A percentile compares a stretch with the other conserved stretches of the same genome.
Evolutionary conservation across 2,113 vertebrate genomes (phyloP).

Genomic region (Tragelaphus buxtoni): DNA sequence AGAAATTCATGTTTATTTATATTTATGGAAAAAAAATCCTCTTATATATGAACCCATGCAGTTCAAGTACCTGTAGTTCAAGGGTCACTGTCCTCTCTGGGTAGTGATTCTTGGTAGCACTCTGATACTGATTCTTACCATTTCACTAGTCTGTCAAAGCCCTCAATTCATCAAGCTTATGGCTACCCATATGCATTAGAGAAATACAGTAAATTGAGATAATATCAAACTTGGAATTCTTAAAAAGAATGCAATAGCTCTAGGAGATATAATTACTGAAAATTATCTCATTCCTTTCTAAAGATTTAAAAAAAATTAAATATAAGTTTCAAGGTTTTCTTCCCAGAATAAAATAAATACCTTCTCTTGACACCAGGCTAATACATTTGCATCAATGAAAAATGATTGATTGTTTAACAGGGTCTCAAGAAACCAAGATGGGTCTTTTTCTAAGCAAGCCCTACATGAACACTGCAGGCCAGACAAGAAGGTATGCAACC

Average conservation of each 20-base stretch:
- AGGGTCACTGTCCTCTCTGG: background rate
- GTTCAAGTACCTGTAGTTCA: background rate
- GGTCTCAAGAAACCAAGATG: background rate
- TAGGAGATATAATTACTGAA: background rate
- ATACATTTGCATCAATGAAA: background rate
- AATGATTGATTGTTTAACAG: background rate
- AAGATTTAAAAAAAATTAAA: background rate
- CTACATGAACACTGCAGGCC: fast-evolving
- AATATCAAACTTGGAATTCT: background rate
- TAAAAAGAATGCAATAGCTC: background rate
- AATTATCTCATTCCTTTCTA: background rate
- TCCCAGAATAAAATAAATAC: background rate
- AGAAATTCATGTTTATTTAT: background rate
- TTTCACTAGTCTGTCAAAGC: background rate
- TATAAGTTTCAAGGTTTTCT: background rate
- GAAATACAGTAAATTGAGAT: background rate
- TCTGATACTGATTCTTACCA: background rate
- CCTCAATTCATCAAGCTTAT: background rate
- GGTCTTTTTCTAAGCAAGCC: background rate
- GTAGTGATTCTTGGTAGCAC: too few relatives aligned
- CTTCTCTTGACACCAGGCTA: background rate
- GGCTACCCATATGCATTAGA: background rate
- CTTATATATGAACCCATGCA: background rate
- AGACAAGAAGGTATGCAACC: background rate
- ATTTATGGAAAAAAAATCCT: background rate